phyloP scores from a whole-genome alignment of 2,888 invertebrate species.

The Gnatocerus cornutus region DNA sequence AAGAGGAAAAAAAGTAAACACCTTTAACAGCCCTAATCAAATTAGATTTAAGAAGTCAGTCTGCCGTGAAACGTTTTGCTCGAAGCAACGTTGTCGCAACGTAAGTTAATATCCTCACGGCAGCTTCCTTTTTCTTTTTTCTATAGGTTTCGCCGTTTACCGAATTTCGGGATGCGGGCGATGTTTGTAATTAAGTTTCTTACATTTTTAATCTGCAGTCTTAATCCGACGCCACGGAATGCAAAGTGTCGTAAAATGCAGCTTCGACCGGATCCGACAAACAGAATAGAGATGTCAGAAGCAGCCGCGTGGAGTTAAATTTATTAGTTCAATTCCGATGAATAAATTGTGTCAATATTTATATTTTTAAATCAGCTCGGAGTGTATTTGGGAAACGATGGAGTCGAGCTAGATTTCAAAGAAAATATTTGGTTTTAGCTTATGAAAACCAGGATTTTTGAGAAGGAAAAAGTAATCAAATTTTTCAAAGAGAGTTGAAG shows the following conservation, averaged over 20 bases:
- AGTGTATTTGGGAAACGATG: not conserved
- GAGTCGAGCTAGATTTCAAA: not conserved
- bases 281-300: not conserved
- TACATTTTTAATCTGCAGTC: slow-evolving; percentile 11
- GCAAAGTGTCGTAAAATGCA: slow-evolving; percentile 1
- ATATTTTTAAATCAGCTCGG: slow-evolving; percentile 8
- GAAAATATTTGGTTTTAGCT: slow-evolving; percentile 1
- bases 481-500: too few relatives aligned
- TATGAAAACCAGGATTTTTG: not conserved
- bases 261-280: slow-evolving; percentile 4
- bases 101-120: slow-evolving; percentile 36
- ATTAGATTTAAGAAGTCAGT: slow-evolving; percentile 39
- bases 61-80: slow-evolving; percentile 32
- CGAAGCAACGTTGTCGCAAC: slow-evolving; percentile 26
- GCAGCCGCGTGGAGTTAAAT: slow-evolving; percentile 1
- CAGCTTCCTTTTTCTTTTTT: slow-evolving; percentile 4
- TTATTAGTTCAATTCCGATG: slow-evolving; percentile 4
- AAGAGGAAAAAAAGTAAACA: slow-evolving; percentile 37
- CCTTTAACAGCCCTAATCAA: slow-evolving; percentile 41
- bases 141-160: slow-evolving; percentile 6
- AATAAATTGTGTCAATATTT: slow-evolving; percentile 21
- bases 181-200: slow-evolving; percentile 27
- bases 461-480: too few relatives aligned
- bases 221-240: not conserved
- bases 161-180: not conserved